Percentiles rank a stretch among this genome's conserved stretches.
phyloP scores from a whole-genome alignment of 2,797 vertebrate genomes.

The Micrastur ruficollis region DNA sequence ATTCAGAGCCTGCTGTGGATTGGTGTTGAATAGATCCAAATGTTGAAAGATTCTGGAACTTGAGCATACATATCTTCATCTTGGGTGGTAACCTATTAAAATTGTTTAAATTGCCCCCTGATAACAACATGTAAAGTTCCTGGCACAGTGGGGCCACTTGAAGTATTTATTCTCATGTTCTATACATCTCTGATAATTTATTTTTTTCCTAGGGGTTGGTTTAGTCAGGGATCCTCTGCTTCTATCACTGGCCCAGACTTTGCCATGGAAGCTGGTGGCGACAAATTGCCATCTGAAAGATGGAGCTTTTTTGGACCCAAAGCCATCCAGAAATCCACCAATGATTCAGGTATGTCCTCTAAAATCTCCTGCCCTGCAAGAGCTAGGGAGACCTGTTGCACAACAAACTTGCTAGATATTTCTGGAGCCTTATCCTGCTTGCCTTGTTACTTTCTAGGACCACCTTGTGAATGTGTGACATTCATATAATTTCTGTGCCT shows the following conservation, averaged over 20 bases:
- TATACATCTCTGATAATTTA: background rate
- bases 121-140: background rate
- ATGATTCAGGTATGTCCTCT: constrained; percentile 67
- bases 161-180: background rate
- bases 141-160: background rate
- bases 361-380: background rate
- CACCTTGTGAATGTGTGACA: background rate
- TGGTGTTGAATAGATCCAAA: background rate
- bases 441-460: background rate
- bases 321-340: constrained; percentile 73
- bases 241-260: constrained; percentile 67
- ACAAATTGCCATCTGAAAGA: constrained; percentile 69
- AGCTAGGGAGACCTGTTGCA: background rate
- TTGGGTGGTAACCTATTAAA: background rate
- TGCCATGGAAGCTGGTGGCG: constrained; percentile 59
- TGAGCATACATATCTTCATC: background rate
- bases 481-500: background rate
- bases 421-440: background rate
- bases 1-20: background rate
- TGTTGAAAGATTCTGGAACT: background rate
- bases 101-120: background rate
- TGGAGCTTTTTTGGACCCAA: constrained; percentile 78
- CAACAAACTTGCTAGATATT: background rate
- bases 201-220: constrained; percentile 71
- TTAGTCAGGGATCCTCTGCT: constrained; percentile 70